Conservation (phyloP, 2,113 vertebrate genomes). For the Micronisus gabar region DNA sequence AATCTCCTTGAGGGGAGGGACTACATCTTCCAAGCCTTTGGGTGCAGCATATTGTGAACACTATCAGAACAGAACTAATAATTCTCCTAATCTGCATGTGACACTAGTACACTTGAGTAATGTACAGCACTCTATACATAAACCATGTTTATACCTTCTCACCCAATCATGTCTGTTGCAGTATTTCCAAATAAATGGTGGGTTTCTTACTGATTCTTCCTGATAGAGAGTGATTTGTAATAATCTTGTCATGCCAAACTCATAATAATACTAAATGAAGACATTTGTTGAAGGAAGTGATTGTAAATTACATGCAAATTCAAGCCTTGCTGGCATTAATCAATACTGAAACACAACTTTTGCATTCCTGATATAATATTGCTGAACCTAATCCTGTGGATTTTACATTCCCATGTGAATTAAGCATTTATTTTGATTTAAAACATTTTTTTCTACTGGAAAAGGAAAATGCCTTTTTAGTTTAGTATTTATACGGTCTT, state of each 20-base stretch:
- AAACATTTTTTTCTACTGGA: not conserved
- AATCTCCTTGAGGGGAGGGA: not conserved
- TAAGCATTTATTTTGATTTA: conserved; percentile 55
- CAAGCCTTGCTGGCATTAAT: conserved; percentile 69
- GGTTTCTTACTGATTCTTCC: conserved; percentile 39
- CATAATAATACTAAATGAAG: conserved; percentile 73
- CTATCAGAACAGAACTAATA: not conserved
- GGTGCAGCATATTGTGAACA: not conserved
- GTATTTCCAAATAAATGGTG: conserved; percentile 47
- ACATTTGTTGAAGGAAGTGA: conserved; percentile 72
- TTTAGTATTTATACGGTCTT: not conserved
- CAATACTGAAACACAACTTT: conserved; percentile 68
- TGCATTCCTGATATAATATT: conserved; percentile 47
- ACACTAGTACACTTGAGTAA: conserved; percentile 12
- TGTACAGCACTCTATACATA: not conserved
- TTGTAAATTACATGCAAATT: conserved; percentile 78
- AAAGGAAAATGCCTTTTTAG: not conserved
- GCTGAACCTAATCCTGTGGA: conserved; percentile 34
- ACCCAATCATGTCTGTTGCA: conserved; percentile 42
- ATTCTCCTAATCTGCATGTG: conserved; percentile 15
- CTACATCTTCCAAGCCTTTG: not conserved
- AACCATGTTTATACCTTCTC: conserved; percentile 54
- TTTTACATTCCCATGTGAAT: conserved; percentile 54
- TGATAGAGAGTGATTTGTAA: conserved; percentile 68
- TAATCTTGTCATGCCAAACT: conserved; percentile 72